Evolutionary conservation across 1,140 invertebrate species (phyloP), one percentile per base, ranked within the genome.

Genomic region (Bombus waltoni): DNA sequence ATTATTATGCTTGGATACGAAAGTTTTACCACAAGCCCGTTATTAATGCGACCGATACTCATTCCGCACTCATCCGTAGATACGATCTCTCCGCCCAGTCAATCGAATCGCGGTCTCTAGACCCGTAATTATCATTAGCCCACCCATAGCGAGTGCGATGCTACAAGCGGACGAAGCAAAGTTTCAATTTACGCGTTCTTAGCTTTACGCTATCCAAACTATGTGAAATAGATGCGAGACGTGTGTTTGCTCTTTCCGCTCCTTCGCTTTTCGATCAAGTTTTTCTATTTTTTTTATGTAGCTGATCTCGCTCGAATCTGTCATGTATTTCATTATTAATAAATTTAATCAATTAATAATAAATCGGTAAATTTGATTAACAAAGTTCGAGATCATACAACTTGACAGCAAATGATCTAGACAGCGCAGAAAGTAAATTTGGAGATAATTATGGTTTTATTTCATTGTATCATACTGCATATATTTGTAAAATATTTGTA

Each of bases 71-170:
- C 83, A 89, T 90, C 85, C 82, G 86, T 87, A 92, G 93, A 93
- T 93, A 93, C 74, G 75, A 94, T 94, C 92, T 93, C 47, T 81
- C 91, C 93, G 93, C 93, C 93, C 93, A 94, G 92, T 87, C 93
- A 93, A 94, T 94, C 92, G 92, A 83, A 94, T 92, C 86, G 89
- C 89, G 57, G 81, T 78, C 73, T 87, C 85, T 89, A 90, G 90
- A 93, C 93, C 93, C 73, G 89, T 92, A 94, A 94, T 94, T 94
- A 93, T 73, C 74, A 91, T 91, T 93, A 90, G 93, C 92, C 92
- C 93, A 93, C 93, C 92, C 92, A 93, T 92, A 90, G 88, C 88
- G 91, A 88, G 90, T 88, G 86, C 88, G 73, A 86, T 88, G 75
- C 71, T 82, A 83, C 71, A 38, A 66, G 47, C 57, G 71, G 57